A percentile compares a stretch with the other conserved stretches of the same genome.
Evolutionary conservation across 2,113 vertebrate genomes (phyloP).

Genomic region (Ameiurus melas): DNA sequence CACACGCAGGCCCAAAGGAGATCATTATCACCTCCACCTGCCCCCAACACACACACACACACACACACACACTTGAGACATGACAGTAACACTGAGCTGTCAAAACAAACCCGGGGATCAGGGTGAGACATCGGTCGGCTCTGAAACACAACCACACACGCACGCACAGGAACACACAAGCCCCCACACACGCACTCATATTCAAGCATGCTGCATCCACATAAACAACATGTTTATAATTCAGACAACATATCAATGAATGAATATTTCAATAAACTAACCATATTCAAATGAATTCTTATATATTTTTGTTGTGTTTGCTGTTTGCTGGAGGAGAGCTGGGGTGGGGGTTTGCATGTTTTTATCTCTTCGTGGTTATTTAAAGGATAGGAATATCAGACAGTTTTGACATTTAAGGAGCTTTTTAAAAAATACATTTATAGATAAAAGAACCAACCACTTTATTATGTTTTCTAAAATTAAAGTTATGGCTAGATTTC

Average conservation of each 20-base stretch:
- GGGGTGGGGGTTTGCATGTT: background rate
- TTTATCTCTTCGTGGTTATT: background rate
- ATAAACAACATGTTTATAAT: background rate
- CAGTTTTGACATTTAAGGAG: background rate
- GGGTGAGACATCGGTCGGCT: background rate
- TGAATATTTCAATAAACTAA: background rate
- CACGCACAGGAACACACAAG: background rate
- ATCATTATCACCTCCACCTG: constrained; percentile 50
- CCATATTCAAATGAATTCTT: background rate
- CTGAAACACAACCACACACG: background rate
- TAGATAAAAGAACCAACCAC: background rate
- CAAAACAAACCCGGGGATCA: constrained; percentile 29
- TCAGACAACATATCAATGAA: background rate
- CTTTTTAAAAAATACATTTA: too few species aligned
- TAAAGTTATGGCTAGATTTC: background rate
- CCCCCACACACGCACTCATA: background rate
- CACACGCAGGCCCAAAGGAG: constrained; percentile 25
- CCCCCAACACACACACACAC: background rate
- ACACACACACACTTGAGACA: constrained; percentile 29
- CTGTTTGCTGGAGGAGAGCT: background rate
- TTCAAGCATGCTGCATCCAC: background rate
- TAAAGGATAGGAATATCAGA: background rate
- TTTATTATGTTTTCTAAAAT: background rate
- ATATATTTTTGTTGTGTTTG: background rate
- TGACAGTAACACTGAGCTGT: background rate